Evolutionary conservation across 1,140 invertebrate genomes (phyloP), one percentile per base, ranked within the genome.

Genomic region (Plectrocnemia conspersa): DNA sequence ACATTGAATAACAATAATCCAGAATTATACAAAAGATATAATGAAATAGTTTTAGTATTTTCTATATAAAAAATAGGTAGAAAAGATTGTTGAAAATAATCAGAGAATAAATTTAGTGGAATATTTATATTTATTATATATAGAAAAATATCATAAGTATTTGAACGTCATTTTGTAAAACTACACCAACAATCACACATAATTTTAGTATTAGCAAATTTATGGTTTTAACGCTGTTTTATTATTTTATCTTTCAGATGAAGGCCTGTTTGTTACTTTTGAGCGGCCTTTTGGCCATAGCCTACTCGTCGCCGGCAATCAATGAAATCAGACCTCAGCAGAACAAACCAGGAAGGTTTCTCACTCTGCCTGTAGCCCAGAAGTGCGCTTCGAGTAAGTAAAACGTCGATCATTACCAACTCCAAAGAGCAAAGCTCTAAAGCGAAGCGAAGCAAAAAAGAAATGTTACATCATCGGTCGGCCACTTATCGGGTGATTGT

Each of bases 381-480:
- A 91, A 91, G 77, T 91, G 88, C 73, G 79, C 85, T 25, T 85
- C 80, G 71, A 81, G 88, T 91, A 77, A 88, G 87, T 87, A 35
- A 15, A 60, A 7, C 19, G 22, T 40, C 32, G 3, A 15, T 33
- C 7, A 19, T 25, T 44, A 7, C 19, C 5, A 9, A 19, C 29
- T 44, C n/a, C 5, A 44, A 40, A 40, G 15, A 40, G 6, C 6
- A 13, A 7, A 9, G 15, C 15, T 40, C 15, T 42, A 46, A 46
- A 25, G 22, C 13, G n/a, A 24, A 25, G 15, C 27, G 44, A 27
- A 46, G 7, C 13, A 25, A 19, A 16, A 42, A 16, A 16, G 40
- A 22, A 19, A 19, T 19, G 40, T 25, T 22, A 45, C 42, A 45
- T 47, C 44, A 29, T 47, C 44, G 19, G 9, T 19, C 41, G 41